Evolutionary conservation across 2,888 invertebrate genomes (phyloP), one percentile per base, ranked within the genome.

Genomic region (Alcis repandata): DNA sequence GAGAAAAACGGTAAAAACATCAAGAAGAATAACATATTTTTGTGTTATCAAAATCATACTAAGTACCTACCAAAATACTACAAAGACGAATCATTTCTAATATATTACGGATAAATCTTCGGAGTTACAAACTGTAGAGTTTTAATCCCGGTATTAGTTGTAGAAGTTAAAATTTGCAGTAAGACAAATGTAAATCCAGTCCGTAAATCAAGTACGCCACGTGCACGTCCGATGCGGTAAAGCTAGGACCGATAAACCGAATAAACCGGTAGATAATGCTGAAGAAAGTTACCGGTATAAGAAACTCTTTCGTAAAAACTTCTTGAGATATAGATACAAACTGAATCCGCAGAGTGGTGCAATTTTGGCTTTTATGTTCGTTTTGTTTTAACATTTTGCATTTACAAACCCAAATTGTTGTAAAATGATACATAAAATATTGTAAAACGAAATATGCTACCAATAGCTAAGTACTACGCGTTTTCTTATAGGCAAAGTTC

Each of bases 121-220:
- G 58, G 74, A 72, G 65, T 67, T 60, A 64, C 51, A 67, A 75
- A 77, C 76, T 72, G 67, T 70, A 71, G 70, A 71, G 70, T 70
- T 79, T 72, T 75, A 76, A 77, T 82, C 73, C 73, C 59, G 59
- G 69, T 74, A 79, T 81, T 79, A 78, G 76, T 76, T 73, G 72
- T 74, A 77, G 73, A 74, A 78, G 76, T 69, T 69, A 74, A 77
- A 78, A 74, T 73, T 74, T 75, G 71, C 73, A 68, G 70, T 71
- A 79, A 81, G 81, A 83, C 81, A 79, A 85, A 84, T 79, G 80
- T 79, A 75, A 78, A 78, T 79, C 72, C 65, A 63, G 75, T 64
- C 68, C 67, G 80, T 86, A 83, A 80, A 85, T 86, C 85, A 84
- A 80, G 58, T 69, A 79, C 76, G 70, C 79, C 82, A 82, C 80